phyloP scores from a whole-genome alignment of 2,113 vertebrate genomes.

The Archocentrus centrarchus region DNA sequence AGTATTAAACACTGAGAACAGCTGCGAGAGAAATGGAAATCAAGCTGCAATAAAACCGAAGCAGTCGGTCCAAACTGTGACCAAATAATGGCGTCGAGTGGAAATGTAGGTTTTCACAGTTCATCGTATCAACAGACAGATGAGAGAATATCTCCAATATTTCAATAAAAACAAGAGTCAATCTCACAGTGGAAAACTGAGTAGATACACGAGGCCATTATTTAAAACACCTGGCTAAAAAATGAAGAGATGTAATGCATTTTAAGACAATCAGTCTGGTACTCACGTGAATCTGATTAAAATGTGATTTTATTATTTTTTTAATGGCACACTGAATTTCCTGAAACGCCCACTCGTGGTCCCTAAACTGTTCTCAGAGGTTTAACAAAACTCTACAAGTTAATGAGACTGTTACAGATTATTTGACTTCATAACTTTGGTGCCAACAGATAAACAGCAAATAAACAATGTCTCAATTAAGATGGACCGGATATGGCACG shows the following conservation, averaged over 20 bases:
- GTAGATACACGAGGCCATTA: neutral
- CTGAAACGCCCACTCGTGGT: neutral
- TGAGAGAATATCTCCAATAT: neutral
- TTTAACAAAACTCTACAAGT: neutral
- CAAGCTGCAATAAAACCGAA: neutral
- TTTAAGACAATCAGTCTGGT: neutral
- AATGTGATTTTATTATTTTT: neutral
- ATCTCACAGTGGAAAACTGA: rapidly evolving
- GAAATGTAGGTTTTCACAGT: neutral
- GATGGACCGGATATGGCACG: neutral
- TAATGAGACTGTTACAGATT: conserved; percentile 21
- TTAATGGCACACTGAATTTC: neutral
- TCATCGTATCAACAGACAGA: neutral
- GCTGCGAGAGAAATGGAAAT: neutral
- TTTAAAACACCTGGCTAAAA: neutral
- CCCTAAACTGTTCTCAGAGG: neutral
- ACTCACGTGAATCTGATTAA: conserved; percentile 12
- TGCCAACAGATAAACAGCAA: conserved; percentile 26
- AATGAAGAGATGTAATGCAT: neutral
- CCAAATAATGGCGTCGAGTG: neutral
- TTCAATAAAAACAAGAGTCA: neutral
- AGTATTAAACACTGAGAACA: neutral
- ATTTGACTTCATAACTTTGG: conserved; percentile 8
- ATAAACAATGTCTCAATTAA: conserved; percentile 42
- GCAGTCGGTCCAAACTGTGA: neutral